phyloP scores from a whole-genome alignment of 2,797 vertebrate species.

The Dromococcyx pavoninus region DNA sequence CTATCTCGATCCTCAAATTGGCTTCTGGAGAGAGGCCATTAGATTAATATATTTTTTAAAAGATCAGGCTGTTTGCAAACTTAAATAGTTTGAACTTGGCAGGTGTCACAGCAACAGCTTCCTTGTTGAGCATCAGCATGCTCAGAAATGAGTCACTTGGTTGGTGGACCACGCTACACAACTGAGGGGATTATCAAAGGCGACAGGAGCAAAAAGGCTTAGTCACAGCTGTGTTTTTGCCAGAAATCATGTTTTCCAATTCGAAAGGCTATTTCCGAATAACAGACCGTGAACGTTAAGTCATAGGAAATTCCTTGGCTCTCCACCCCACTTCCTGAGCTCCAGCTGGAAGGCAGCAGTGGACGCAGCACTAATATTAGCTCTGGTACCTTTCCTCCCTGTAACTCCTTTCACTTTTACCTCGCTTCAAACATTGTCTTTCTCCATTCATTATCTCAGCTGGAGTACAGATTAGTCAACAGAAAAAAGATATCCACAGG shows the following conservation, averaged over 20 bases:
- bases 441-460: not conserved
- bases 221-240: constrained; percentile 51
- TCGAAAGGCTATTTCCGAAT: constrained; percentile 63
- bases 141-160: not conserved
- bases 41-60: not conserved
- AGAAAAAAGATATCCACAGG: not conserved
- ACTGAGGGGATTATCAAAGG: not conserved
- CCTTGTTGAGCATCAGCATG: not conserved
- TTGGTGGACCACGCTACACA: accelerated
- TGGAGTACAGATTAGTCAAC: not conserved
- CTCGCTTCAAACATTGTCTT: not conserved
- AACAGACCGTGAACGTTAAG: constrained; percentile 2
- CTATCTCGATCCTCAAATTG: not conserved
- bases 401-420: constrained; percentile 50
- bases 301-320: constrained; percentile 66
- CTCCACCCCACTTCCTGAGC: constrained; percentile 44
- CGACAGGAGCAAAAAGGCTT: constrained; percentile 32
- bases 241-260: constrained; percentile 51
- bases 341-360: constrained; percentile 9
- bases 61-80: not conserved
- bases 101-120: not conserved
- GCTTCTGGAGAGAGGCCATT: not conserved
- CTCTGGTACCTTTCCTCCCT: not conserved
- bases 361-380: constrained; percentile 8
- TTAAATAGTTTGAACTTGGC: not conserved